A percentile compares a stretch with the other conserved stretches of the same genome.
Conservation (phyloP, 2,888 invertebrate genomes). For the Eulithis testata region DNA sequence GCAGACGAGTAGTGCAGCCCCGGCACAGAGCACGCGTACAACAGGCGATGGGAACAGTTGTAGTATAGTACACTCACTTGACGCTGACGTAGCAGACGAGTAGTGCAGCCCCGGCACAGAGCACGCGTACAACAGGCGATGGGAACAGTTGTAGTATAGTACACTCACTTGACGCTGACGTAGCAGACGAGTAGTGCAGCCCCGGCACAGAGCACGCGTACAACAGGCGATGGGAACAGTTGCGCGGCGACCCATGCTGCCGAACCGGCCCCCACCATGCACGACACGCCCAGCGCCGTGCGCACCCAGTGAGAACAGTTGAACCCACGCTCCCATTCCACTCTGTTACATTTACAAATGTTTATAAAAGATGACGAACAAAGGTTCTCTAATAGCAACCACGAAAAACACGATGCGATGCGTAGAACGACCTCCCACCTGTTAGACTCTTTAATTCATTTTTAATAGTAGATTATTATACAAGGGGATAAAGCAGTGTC, state of each 20-base stretch:
- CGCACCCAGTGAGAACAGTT: slow-evolving; percentile 93
- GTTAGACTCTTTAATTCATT: no score
- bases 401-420: no score
- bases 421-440: no score
- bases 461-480: no score
- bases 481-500: no score
- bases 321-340: slow-evolving; percentile 94
- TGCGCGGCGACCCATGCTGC: slow-evolving; percentile 93
- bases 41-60: slow-evolving; percentile 91
- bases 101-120: slow-evolving; percentile 78
- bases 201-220: slow-evolving; percentile 92
- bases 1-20: slow-evolving; percentile 91
- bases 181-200: slow-evolving; percentile 93
- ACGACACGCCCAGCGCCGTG: slow-evolving; percentile 90
- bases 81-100: no score
- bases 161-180: slow-evolving; percentile 89
- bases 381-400: no score
- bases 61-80: slow-evolving; percentile 78
- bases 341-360: slow-evolving; percentile 61
- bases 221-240: slow-evolving; percentile 90
- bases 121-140: slow-evolving; percentile 84
- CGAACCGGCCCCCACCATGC: slow-evolving; percentile 91
- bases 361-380: no score
- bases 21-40: slow-evolving; percentile 91
- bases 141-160: neutral